Conservation (phyloP, 2,888 invertebrate species). For the Thymelicus acteon region DNA sequence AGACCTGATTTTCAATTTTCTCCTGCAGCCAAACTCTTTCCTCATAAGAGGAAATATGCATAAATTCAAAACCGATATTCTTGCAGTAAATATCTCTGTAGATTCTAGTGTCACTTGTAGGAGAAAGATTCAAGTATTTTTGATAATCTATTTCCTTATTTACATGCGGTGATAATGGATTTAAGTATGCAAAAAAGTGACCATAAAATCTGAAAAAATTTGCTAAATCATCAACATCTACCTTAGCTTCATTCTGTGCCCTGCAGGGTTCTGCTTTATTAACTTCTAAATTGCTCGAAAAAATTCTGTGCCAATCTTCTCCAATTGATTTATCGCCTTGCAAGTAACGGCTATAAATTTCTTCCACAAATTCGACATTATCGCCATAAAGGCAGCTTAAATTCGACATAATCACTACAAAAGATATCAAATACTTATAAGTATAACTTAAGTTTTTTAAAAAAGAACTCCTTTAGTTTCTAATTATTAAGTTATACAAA, state of each 20-base stretch:
- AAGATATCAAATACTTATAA: slow-evolving; percentile 7
- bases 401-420: slow-evolving; percentile 7
- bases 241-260: not conserved
- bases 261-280: slow-evolving; percentile 2
- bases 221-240: not conserved
- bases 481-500: not conserved
- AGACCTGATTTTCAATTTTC: slow-evolving; percentile 3
- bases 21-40: slow-evolving; percentile 2
- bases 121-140: not conserved
- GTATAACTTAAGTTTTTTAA: slow-evolving; percentile 10
- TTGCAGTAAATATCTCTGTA: slow-evolving; percentile 53
- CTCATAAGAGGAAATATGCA: slow-evolving; percentile 13
- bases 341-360: slow-evolving; percentile 6
- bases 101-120: slow-evolving; percentile 2
- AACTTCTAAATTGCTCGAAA: slow-evolving; percentile 9
- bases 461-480: slow-evolving; percentile 26
- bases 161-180: slow-evolving; percentile 1
- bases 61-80: slow-evolving; percentile 8
- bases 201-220: slow-evolving; percentile 7
- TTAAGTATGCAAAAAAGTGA: not conserved
- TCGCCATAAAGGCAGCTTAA: slow-evolving; percentile 9
- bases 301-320: slow-evolving; percentile 3
- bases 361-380: slow-evolving; percentile 6
- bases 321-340: slow-evolving; percentile 5
- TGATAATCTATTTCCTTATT: slow-evolving; percentile 7